Evolutionary conservation across 2,797 vertebrate genomes (phyloP), one percentile per base, ranked within the genome.

Genomic region (Tragopan temminckii): DNA sequence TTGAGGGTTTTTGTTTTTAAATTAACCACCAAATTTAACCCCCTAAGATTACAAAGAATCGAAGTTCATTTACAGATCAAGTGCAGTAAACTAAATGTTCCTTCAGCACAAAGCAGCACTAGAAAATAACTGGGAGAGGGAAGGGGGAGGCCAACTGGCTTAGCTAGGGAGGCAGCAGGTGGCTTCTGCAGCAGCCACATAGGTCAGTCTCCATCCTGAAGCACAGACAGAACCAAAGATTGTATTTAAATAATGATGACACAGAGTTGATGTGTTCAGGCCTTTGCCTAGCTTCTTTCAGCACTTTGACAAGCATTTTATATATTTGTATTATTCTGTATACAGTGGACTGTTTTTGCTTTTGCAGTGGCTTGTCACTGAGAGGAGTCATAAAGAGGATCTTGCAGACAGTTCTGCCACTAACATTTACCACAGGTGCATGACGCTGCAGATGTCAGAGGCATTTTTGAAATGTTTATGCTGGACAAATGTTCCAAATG

Each of bases 41-140:
- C 97, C 93, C 96, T 97, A 97, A 97, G 97, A 97, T 97, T 96
- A 97, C 97, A 97, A 98, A 98, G 97, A 97, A 96, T 93, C 78
- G 23, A 97, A 97, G 96, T 98, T 96, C 94, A 97, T 97, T 97
- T 97, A 97, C 97, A 98, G 94, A 96, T 98, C 97, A 96, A 98
- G 97, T 97, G 97, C 97, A 96, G 96, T 97, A 97, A 97, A 97
- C 97, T 97, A 97, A 96, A 97, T 97, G 96, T 97, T 96, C 96
- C 97, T 97, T 98, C 96, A 98, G 98, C 97, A 97, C 96, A 97
- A 97, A 97, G 97, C 97, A 97, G 97, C 97, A 97, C 97, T 97
- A 97, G 95, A 96, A 96, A 97, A 88, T 96, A 97, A 97, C 85
- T 17, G 74, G 93, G 87, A 92, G 58, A 96, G 90, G 95, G 96